Conservation (phyloP, 2,888 invertebrate species). For the Agrochola macilenta region DNA sequence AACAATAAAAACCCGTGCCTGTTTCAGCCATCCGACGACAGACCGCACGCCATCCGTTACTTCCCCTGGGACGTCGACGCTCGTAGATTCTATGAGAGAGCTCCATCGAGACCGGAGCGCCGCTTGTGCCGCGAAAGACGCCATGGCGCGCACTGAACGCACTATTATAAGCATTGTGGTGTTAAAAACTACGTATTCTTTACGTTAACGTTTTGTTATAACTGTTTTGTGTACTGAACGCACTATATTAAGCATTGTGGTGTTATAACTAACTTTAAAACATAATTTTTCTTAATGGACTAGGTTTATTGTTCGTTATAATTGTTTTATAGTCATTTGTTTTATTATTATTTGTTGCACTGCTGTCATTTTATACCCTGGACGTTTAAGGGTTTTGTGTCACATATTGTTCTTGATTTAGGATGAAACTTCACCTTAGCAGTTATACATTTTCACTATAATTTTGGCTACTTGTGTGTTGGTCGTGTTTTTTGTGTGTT, state of each 20-base stretch:
- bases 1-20: conserved; percentile 87
- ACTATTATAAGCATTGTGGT: conserved; percentile 81
- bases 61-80: conserved; percentile 92
- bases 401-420: conserved; percentile 12
- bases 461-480: conserved; percentile 6
- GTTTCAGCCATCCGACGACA: conserved; percentile 96
- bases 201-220: not conserved
- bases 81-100: conserved; percentile 93
- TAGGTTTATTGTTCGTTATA: not conserved
- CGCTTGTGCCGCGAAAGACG: conserved; percentile 93
- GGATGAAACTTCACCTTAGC: not conserved
- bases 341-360: conserved; percentile 16
- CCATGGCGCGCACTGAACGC: conserved; percentile 88
- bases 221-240: conserved; percentile 70
- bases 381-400: not conserved
- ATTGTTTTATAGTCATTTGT: conserved; percentile 17
- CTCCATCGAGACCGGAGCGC: conserved; percentile 94
- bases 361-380: conserved; percentile 11
- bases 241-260: conserved; percentile 79
- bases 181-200: conserved; percentile 35
- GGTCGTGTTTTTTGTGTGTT: not conserved
- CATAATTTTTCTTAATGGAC: not conserved
- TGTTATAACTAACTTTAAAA: conserved; percentile 25
- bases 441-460: not conserved
- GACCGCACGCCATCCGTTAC: conserved; percentile 94